These are phyloP conservation scores for Girardinus metallicus DNA, from an alignment of 2,797 vertebrate species.

Conservation along the genomic window DNA sequence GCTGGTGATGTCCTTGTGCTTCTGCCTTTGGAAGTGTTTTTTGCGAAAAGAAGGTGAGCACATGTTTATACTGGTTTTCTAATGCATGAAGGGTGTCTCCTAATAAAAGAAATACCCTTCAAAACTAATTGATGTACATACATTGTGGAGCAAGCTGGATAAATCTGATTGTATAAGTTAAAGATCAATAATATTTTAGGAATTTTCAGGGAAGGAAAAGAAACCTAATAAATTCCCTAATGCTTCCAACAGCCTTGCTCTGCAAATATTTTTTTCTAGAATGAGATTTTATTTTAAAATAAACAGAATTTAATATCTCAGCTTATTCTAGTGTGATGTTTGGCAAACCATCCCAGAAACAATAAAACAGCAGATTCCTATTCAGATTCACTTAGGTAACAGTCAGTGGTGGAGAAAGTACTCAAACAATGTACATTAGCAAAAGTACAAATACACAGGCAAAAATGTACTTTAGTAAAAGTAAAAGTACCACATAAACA, in stretches of 20 bases:
- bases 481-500: too few species aligned
- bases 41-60: conserved; percentile 80
- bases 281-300: conserved; percentile 12
- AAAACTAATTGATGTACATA: not conserved
- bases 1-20: conserved; percentile 82
- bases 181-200: not conserved
- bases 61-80: not conserved
- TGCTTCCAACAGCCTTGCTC: not conserved
- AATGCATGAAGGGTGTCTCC: not conserved
- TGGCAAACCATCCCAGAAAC: conserved; percentile 14
- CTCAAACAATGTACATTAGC: too few species aligned
- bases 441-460: too few species aligned
- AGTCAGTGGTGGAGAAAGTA: too few species aligned
- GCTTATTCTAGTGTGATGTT: conserved; percentile 6
- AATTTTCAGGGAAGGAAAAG: not conserved
- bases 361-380: conserved; percentile 2
- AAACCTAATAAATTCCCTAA: not conserved
- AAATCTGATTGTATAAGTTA: not conserved
- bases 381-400: not conserved
- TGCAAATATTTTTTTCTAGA: not conserved
- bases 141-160: not conserved
- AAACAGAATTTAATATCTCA: conserved; percentile 8
- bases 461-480: too few species aligned
- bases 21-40: conserved; percentile 86
- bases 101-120: not conserved